Conservation (phyloP, 2,113 vertebrate genomes). For the Pitta sordida region DNA sequence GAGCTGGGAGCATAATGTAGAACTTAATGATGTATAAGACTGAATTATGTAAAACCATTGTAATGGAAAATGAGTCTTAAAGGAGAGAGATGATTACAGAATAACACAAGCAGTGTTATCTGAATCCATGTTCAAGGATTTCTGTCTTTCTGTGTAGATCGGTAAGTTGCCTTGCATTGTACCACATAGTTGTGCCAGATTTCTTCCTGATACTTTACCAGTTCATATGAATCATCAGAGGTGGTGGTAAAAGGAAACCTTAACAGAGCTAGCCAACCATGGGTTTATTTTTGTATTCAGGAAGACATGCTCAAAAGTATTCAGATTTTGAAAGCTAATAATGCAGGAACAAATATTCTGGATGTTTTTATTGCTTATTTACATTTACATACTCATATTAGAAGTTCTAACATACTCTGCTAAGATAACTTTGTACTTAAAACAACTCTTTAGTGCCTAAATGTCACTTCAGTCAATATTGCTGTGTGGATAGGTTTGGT, state of each 20-base stretch:
- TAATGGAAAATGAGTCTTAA: neutral
- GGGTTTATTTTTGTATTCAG: neutral
- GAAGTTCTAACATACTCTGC: neutral
- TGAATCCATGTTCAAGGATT: neutral
- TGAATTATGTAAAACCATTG: neutral
- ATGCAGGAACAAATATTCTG: neutral
- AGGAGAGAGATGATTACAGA: neutral
- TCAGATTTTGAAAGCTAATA: neutral
- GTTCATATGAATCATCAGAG: neutral
- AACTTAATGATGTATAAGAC: neutral
- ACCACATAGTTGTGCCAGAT: neutral
- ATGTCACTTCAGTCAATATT: neutral
- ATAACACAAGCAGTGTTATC: neutral
- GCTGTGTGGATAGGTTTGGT: neutral
- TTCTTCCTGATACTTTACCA: neutral
- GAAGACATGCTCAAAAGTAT: neutral
- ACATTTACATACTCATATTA: neutral
- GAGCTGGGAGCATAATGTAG: neutral
- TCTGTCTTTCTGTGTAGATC: too few species aligned
- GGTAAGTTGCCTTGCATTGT: neutral
- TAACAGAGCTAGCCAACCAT: neutral
- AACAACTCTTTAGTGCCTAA: fast-evolving
- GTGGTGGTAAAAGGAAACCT: neutral
- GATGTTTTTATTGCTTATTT: neutral
- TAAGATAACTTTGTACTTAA: neutral